Conservation (phyloP, 2,113 vertebrate genomes). For the Alexandromys fortis region DNA sequence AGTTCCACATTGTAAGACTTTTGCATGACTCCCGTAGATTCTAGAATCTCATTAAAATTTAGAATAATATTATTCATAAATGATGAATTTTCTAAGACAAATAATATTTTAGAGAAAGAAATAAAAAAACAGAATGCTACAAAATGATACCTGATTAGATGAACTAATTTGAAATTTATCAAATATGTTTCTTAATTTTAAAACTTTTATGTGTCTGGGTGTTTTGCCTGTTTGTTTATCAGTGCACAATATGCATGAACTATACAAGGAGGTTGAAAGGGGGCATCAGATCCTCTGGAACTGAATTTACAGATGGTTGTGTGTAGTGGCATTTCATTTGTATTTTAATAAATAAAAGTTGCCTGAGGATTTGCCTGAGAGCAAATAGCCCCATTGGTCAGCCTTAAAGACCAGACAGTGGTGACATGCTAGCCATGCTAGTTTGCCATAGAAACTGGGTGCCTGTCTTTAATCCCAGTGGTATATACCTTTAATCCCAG, state of each 20-base stretch:
- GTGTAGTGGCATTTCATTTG: no score
- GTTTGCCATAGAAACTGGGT: no score
- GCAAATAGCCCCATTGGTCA: no score
- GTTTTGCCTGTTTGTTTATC: not conserved
- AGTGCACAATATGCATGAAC: not conserved
- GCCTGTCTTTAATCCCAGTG: no score
- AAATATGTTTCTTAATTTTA: not conserved
- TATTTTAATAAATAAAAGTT: no score
- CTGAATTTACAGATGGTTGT: not conserved
- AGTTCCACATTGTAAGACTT: slow-evolving; percentile 10
- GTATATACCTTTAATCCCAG: no score
- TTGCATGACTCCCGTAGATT: not conserved
- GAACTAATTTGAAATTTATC: not conserved
- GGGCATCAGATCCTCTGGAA: no score
- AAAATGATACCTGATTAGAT: not conserved
- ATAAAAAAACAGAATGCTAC: not conserved
- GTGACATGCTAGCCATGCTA: no score
- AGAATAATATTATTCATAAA: slow-evolving; percentile 30
- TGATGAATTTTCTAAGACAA: not conserved
- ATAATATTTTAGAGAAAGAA: slow-evolving; percentile 25
- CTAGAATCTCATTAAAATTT: not conserved
- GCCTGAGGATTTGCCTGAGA: no score
- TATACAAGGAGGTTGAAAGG: not conserved
- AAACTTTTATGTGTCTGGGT: not conserved
- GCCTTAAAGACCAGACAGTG: no score